phyloP scores from a whole-genome alignment of 2,888 invertebrate species.

The Trachelus tabidus region DNA sequence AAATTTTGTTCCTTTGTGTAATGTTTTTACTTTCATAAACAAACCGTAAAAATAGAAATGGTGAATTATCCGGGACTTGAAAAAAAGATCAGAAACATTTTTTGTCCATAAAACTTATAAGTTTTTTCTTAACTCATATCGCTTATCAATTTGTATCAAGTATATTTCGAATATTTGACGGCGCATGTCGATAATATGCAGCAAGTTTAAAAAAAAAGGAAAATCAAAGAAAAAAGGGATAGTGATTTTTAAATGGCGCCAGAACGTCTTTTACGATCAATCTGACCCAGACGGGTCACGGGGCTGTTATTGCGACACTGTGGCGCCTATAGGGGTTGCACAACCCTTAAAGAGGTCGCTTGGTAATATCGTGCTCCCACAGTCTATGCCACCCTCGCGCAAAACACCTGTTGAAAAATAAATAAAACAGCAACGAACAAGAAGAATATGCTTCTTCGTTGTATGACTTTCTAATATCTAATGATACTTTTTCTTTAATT shows the following conservation, averaged over 20 bases:
- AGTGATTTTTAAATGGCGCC: background rate
- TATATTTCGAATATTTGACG: no score
- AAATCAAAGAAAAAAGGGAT: background rate
- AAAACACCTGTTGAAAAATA: background rate
- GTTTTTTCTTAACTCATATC: no score
- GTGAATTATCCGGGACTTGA: background rate
- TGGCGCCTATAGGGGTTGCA: conserved; percentile 1
- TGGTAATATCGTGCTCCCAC: background rate
- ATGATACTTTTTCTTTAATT: background rate
- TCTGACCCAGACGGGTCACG: background rate
- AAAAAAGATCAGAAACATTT: background rate
- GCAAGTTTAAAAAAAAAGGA: no score
- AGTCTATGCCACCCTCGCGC: background rate
- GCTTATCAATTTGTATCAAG: no score
- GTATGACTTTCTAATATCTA: background rate
- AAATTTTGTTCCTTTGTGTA: background rate
- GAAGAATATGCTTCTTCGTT: no score
- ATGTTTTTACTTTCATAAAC: background rate
- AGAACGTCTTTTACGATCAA: background rate
- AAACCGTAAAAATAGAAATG: background rate
- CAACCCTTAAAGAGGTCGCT: conserved; percentile 4
- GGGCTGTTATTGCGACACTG: background rate
- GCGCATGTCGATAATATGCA: no score
- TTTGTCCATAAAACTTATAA: background rate
- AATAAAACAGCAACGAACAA: background rate